Percentiles rank a stretch among this genome's conserved stretches.
phyloP scores from a whole-genome alignment of 2,888 invertebrate genomes.

The Eubasilissa splendida region DNA sequence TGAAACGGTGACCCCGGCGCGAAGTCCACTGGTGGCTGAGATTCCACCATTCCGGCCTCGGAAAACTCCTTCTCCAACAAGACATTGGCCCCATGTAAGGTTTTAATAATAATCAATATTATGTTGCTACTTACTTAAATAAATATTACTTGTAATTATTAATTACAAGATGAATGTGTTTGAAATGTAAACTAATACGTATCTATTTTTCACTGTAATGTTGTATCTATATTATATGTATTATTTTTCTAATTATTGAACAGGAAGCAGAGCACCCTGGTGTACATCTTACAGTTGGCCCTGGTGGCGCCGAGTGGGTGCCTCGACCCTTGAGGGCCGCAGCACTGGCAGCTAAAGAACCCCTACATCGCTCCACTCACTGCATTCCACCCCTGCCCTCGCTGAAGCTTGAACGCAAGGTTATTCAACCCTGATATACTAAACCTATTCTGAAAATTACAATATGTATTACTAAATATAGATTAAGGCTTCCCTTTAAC shows the following conservation, averaged over 20 bases:
- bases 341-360: constrained; percentile 71
- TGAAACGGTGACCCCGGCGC: constrained; percentile 58
- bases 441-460: too few relatives aligned
- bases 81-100: constrained; percentile 57
- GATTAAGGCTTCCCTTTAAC: too few relatives aligned
- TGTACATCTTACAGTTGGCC: constrained; percentile 75
- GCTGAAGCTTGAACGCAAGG: constrained; percentile 69
- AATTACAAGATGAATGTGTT: too few relatives aligned
- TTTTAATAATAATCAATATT: too few relatives aligned
- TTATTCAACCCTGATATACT: constrained; percentile 51
- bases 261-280: constrained; percentile 64
- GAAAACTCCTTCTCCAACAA: constrained; percentile 64
- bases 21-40: constrained; percentile 64
- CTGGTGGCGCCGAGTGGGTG: constrained; percentile 80
- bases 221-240: too few relatives aligned
- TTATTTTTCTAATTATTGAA: neutral
- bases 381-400: constrained; percentile 78
- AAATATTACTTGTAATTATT: too few relatives aligned
- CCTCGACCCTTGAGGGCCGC: constrained; percentile 73
- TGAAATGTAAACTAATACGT: too few relatives aligned
- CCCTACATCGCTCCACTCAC: constrained; percentile 84
- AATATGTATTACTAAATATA: too few relatives aligned
- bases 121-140: too few relatives aligned
- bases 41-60: constrained; percentile 73
- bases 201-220: too few relatives aligned